Evolutionary conservation across 92 coral and sea anemone genomes (phyloP), one percentile per base, ranked within the genome.

Genomic region (Muricea muricata): DNA sequence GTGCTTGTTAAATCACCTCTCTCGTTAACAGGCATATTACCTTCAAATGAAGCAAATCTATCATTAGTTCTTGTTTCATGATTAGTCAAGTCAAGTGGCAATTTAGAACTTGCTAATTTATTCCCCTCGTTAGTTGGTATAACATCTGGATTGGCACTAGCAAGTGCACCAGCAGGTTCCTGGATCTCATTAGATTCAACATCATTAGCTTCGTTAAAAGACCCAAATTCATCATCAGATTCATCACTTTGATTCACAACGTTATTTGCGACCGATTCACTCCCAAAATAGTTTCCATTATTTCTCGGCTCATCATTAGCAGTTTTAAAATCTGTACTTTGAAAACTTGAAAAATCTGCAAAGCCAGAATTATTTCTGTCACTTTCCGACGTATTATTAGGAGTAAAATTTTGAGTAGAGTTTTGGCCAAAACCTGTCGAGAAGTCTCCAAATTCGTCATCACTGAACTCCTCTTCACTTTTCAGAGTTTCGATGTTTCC

Each of bases 401-500:
- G 13, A n/a, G 24, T 50, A 13, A 30, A 55, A 40, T 20, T 50
- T 20, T 23, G 23, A 48, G 13, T n/a, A n/a, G 33, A 7, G 32
- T 7, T 61, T 85, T 25, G 33, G 25, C 11, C 24, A 26, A 21
- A 52, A 7, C 61, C 56, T n/a, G 54, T 45, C 30, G 52, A 68
- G 13, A 42, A 37, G 15, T 78, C 54, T 75, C 90, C 74, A 12
- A 84, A 79, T 11, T 68, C n/a, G n/a, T n/a, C n/a, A n/a, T n/a
- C n/a, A n/a, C n/a, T n/a, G n/a, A n/a, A n/a, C n/a, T 65, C 52
- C 18, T 23, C 35, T 7, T 81, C 42, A 52, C 32, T 56, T 83
- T 26, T 75, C 79, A 52, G 88, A 84, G 31, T 80, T 46, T 35
- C 54, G 39, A 65, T 54, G 37, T 12, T 63, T 28, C 13, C 37